These are phyloP conservation scores for Mesocricetus auratus DNA, from an alignment of 2,113 vertebrate genomes.

Conservation along the genomic window DNA sequence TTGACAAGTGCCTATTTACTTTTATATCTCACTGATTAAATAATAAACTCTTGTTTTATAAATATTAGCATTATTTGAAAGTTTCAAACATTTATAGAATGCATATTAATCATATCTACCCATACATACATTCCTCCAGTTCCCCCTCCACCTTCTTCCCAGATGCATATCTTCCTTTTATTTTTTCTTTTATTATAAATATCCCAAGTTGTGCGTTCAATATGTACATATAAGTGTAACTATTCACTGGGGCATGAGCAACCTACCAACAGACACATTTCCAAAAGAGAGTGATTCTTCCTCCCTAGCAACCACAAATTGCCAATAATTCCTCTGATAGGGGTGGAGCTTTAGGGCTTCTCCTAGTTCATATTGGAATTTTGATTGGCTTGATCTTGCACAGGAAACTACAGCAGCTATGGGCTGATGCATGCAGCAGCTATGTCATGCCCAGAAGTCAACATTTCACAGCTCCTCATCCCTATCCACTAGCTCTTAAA, in stretches of 20 bases:
- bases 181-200: not conserved
- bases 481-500: not conserved
- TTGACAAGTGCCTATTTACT: not conserved
- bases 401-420: not conserved
- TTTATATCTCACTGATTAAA: not conserved
- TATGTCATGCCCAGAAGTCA: not conserved
- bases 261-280: not conserved
- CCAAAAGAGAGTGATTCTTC: not conserved
- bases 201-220: not conserved
- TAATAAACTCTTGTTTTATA: not conserved
- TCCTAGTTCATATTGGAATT: not conserved
- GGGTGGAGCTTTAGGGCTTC: not conserved
- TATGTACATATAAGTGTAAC: not conserved
- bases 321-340: not conserved
- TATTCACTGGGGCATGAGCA: not conserved
- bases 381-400: not conserved
- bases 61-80: not conserved
- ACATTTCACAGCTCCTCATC: too few relatives aligned
- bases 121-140: not conserved
- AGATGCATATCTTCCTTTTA: not conserved
- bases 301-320: not conserved
- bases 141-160: accelerated
- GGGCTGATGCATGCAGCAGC: too few relatives aligned
- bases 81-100: not conserved
- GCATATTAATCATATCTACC: not conserved